Evolutionary conservation across 2,888 invertebrate species (phyloP), one percentile per base, ranked within the genome.

Genomic region (Orchesella flavescens): DNA sequence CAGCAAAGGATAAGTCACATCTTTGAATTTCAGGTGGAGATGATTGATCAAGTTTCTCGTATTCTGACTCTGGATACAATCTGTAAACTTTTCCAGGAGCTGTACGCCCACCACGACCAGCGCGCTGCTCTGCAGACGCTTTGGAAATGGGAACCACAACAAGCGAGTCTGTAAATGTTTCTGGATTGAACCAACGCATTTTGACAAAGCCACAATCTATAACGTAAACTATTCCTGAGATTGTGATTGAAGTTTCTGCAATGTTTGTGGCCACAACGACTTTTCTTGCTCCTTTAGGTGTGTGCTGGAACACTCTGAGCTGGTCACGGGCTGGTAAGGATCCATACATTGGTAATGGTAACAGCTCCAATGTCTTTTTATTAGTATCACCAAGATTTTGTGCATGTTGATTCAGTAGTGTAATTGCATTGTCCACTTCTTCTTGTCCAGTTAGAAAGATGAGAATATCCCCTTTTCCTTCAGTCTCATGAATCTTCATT

Each of bases 351-450:
- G n/a, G n/a, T n/a, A n/a, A n/a, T n/a, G n/a, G n/a, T n/a, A n/a
- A n/a, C n/a, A n/a, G n/a, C n/a, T n/a, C n/a, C n/a, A n/a, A n/a
- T n/a, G n/a, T n/a, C n/a, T n/a, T n/a, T n/a, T n/a, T n/a, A n/a
- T n/a, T n/a, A n/a, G 34, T 7, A 4, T 2, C 34, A 34, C 34
- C 34, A 7, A 34, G 34, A 34, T 34, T 34, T 34, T 34, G 34
- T 4, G 34, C 34, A 7, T 34, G 34, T 99, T 98, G 99, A 98
- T 55, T 99, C 89, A 99, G 98, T 89, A 98, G 97, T 91, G 99
- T 99, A 90, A 99, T 99, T 0, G 98, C 97, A 0, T 97, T 97
- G 89, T 99, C 99, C 89, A 99, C 99, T 91, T 99, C 99, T 89
- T 99, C 99, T 90, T 99, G 98, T 90, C 98, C 98, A 0, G 96